These are phyloP conservation scores for Drosophila koepferae DNA, from an alignment of 2,888 invertebrate genomes.

Conservation along the genomic window DNA sequence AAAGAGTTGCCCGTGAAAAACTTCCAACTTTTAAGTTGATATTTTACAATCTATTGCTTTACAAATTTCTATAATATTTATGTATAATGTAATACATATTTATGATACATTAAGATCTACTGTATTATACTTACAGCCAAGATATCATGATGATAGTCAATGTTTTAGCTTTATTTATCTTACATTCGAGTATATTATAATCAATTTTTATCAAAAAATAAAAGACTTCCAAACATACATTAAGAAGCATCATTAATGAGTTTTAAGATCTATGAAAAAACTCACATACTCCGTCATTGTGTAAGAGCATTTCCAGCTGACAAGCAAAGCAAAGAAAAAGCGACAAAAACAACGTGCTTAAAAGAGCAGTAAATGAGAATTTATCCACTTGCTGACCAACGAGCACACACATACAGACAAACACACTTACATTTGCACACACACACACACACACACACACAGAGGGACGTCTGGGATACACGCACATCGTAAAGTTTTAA, in stretches of 20 bases:
- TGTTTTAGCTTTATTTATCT: too few relatives aligned
- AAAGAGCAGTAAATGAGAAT: constrained; percentile 82
- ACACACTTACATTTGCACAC: constrained; percentile 22
- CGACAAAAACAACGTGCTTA: constrained; percentile 78
- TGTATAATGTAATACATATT: too few relatives aligned
- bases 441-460: constrained; percentile 11
- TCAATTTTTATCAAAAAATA: neutral
- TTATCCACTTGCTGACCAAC: constrained; percentile 79
- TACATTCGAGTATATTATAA: too few relatives aligned
- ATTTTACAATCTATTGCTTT: too few relatives aligned
- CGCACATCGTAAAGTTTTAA: constrained; percentile 81
- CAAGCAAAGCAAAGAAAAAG: constrained; percentile 51
- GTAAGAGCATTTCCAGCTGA: constrained; percentile 40
- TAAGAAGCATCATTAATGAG: neutral
- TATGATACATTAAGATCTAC: too few relatives aligned
- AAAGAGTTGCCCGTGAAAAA: too few relatives aligned
- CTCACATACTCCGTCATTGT: neutral
- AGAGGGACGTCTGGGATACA: constrained; percentile 55
- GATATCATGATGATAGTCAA: too few relatives aligned
- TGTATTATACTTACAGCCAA: too few relatives aligned
- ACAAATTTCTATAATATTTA: too few relatives aligned
- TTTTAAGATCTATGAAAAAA: neutral
- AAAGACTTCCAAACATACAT: neutral
- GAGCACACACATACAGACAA: constrained; percentile 21
- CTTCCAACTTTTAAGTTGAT: too few relatives aligned